Base-by-base conservation (phyloP, 1,140 invertebrate species). In the Cataglyphis hispanica region DNA sequence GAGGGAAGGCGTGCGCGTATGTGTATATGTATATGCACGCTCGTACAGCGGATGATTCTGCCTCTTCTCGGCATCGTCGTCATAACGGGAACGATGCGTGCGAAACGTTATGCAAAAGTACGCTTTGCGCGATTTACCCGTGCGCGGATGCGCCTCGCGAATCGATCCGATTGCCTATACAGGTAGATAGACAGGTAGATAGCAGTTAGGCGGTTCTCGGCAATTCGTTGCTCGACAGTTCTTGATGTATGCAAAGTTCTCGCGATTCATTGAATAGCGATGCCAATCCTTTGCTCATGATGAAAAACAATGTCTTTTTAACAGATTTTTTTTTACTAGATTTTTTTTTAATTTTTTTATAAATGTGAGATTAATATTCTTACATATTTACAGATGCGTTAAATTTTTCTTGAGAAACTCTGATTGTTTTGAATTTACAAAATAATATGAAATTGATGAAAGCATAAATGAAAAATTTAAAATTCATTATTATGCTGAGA, bases 1-100 rank as follows among this genome's bases (percentile, higher is more conserved):
- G 78, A 67, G 78, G 78, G 67, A 78, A 80, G 78, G 64, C 74
- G 75, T 86, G 63, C 31, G 50, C 43, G 3, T 37, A 16, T 64
- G 10, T 64, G 46, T 66, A 31, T 31, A 31, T 66, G 50, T 74
- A 67, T 27, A 46, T 46, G 19, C 67, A 22, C 67, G 53, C 53
- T 76, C 83, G 60, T 31, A 31, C 60, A 86, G 31, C 58, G 66
- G n/a, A 69, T 53, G 84, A 78, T 86, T 67, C 76, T 27, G 66
- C 64, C 43, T 63, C 50, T 43, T n/a, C 40, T 50, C 13, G 11
- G 74, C 80, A 58, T 40, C 72, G 40, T 31, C 86, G 84, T 83
- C 86, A 87, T 90, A 90, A 90, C 86, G 91, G 90, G 87, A 89
- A 86, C 70, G 76, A 74, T 89, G 78, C 77, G 88, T 84, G 81